A percentile compares a stretch with the other conserved stretches of the same genome.
Evolutionary conservation across 2,888 invertebrate species (phyloP).

Genomic region (Lissocephala sabroskyi): DNA sequence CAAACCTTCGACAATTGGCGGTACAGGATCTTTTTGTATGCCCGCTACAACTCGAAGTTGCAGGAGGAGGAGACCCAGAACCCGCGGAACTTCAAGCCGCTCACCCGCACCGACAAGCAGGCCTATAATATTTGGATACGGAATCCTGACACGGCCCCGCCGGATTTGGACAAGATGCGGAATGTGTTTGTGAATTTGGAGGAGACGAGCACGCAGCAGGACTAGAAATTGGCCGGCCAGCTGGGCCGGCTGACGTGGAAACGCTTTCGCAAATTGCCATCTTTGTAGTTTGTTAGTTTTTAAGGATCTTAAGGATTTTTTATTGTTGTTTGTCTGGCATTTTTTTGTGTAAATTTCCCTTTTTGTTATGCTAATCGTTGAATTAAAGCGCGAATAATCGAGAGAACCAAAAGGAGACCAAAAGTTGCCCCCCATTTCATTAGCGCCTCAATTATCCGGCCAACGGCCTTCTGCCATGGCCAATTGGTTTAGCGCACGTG

Average conservation of each 20-base stretch:
- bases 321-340: neutral
- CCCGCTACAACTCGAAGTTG: constrained; percentile 67
- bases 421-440: too few species aligned
- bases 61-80: constrained; percentile 63
- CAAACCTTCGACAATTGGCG: constrained; percentile 69
- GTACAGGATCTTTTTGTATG: constrained; percentile 66
- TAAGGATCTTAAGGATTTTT: constrained; percentile 11
- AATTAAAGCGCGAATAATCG: too few species aligned
- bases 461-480: too few species aligned
- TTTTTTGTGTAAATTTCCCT: too few species aligned
- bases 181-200: constrained; percentile 67
- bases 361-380: too few species aligned
- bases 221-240: constrained; percentile 30
- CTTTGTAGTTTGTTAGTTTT: constrained; percentile 30
- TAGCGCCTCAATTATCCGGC: too few species aligned
- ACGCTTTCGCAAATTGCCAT: constrained; percentile 40
- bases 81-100: constrained; percentile 67
- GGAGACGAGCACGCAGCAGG: constrained; percentile 63
- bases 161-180: constrained; percentile 68
- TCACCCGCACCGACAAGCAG: constrained; percentile 66
- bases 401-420: too few species aligned
- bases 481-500: too few species aligned
- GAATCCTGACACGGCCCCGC: constrained; percentile 67
- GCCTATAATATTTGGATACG: constrained; percentile 68
- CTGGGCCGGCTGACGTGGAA: constrained; percentile 14